Percentiles rank a stretch among this genome's conserved stretches.
These are phyloP conservation scores for Muraenolepis orangiensis DNA, from an alignment of 2,797 vertebrate genomes.

Conservation along the genomic window DNA sequence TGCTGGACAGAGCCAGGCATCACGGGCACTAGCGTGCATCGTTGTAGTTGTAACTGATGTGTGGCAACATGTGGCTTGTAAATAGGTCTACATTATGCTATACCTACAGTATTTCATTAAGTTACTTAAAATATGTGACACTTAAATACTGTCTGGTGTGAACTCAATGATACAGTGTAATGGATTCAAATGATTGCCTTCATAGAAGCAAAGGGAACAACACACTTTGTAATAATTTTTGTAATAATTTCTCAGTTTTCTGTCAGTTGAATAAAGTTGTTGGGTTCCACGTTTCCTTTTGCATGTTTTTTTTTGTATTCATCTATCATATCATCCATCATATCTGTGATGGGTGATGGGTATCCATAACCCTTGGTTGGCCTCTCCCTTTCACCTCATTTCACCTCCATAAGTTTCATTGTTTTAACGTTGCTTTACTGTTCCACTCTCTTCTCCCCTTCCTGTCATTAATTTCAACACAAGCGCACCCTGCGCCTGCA, in stretches of 20 bases:
- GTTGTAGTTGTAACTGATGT: constrained; percentile 23
- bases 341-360: not conserved
- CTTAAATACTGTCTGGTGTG: constrained; percentile 33
- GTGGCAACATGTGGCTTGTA: constrained; percentile 30
- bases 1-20: constrained; percentile 28
- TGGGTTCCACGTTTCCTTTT: constrained; percentile 48
- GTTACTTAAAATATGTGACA: constrained; percentile 30
- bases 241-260: constrained; percentile 50
- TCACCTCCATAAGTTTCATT: not conserved
- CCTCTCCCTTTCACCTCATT: not conserved
- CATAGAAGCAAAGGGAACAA: constrained; percentile 11
- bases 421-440: not conserved
- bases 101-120: constrained; percentile 10
- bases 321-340: not conserved
- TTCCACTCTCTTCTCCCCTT: not conserved
- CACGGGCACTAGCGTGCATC: constrained; percentile 20
- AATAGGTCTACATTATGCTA: constrained; percentile 5
- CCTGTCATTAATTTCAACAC: not conserved
- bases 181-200: constrained; percentile 31
- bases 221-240: constrained; percentile 46
- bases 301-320: constrained; percentile 50
- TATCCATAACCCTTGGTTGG: not conserved
- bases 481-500: not conserved
- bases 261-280: constrained; percentile 64
- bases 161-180: constrained; percentile 13